Base-by-base conservation (phyloP, 2,797 vertebrate genomes). In the Gastrophryne carolinensis region DNA sequence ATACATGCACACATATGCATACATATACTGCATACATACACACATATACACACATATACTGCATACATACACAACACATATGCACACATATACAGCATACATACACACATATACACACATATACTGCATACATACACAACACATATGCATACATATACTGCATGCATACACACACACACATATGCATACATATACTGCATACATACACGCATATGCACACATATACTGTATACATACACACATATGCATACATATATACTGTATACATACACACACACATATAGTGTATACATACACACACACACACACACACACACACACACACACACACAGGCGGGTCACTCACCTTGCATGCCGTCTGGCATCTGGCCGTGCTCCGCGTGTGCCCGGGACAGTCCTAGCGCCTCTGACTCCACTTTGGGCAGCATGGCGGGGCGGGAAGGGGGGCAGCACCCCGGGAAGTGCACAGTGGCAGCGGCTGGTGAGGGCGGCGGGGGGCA, bases 271-370 rank as follows among this genome's bases (percentile, higher is more conserved):
- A 23, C 49, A 3, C 5, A 50, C 8, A 24, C 15, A 26, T 1
- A 17, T 19, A 32, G 5, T 32, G 17, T 34, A 2, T 35, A 58
- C 3, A 67, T 53, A 24, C 1, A 50, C 3, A 41, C 1, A 68
- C 5, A 29, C 3, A 56, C 21, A 56, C 12, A 27, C 0, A 37
- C 4, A 24, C 2, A 24, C 1, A 26, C 2, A 63, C n/a, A 50
- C 30, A 64, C 1, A 30, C 15, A 62, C 34, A 23, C 34, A 62
- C 17, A 13, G 6, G 17, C 21, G 5, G 57, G 27, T 64, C 62
- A 75, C 80, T 93, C 94, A 99, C 97, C 97, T 95, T 98, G 97
- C 94, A 98, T 95, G 86, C 92, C 96, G 88, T 94, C 93, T 84
- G 95, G 94, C 96, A 96, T 95, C 88, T 92, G 96, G 81, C 95